Percentiles rank a stretch among this genome's conserved stretches.
Conservation (phyloP, 2,888 invertebrate genomes). For the Tachina fera region DNA sequence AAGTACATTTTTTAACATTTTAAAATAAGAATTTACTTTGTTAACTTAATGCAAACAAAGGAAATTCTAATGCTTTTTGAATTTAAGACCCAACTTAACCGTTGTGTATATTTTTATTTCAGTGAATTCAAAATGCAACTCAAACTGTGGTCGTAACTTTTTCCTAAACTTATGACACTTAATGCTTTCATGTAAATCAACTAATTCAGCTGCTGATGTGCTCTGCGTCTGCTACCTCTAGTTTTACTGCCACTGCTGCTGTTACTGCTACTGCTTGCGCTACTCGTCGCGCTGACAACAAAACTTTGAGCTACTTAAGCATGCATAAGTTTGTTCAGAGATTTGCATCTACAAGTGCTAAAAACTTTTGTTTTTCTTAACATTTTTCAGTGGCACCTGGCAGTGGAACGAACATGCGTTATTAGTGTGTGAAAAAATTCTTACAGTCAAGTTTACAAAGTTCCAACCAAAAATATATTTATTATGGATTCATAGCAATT, state of each 20-base stretch:
- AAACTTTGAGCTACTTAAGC: conserved; percentile 73
- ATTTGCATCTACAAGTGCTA: conserved; percentile 74
- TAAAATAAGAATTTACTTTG: conserved; percentile 3
- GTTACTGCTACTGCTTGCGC: too few relatives aligned
- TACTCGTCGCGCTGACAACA: background rate
- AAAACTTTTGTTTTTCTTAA: conserved; percentile 51
- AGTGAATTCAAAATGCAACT: conserved; percentile 27
- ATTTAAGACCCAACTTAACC: conserved; percentile 50
- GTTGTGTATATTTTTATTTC: conserved; percentile 34
- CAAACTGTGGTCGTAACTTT: conserved; percentile 56
- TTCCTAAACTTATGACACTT: conserved; percentile 66
- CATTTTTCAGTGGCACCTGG: conserved; percentile 51
- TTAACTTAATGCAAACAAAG: conserved; percentile 8
- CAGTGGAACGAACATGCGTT: conserved; percentile 25
- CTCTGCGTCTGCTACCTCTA: conserved; percentile 9
- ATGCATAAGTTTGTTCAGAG: conserved; percentile 73
- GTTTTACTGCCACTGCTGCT: conserved; percentile 12
- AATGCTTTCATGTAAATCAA: conserved; percentile 72
- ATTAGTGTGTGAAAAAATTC: conserved; percentile 9
- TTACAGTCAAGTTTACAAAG: conserved; percentile 31
- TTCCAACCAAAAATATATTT: background rate
- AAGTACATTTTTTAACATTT: background rate
- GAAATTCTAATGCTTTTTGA: conserved; percentile 47
- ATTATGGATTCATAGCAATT: conserved; percentile 29
- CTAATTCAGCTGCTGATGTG: conserved; percentile 55